Base-by-base conservation (phyloP, 1,140 invertebrate genomes). In the Phocides pigmalion region DNA sequence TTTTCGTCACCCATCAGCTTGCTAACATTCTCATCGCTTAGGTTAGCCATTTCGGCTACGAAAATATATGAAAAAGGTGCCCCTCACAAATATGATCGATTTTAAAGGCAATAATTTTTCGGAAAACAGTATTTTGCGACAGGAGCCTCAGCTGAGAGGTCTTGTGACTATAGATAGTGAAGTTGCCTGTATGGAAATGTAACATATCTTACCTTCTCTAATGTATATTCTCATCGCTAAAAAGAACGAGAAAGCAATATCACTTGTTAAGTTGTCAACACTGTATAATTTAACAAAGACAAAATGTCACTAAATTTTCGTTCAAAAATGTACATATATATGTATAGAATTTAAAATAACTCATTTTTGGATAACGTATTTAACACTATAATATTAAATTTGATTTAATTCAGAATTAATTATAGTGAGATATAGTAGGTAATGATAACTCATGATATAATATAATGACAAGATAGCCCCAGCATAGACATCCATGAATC, bases 1-100 rank as follows among this genome's bases (percentile, higher is more conserved):
- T 96, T 97, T 72, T 96, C 96, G 74, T 96, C 95, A 59, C 95
- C 95, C 70, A 96, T 94, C 39, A 96, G 94, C 80, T 96, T 94
- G 73, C 95, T 95, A 66, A 96, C 94, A 85, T 94, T 94, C 73
- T 90, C 91, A 37, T 85, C 85, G 54, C 83, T 84, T 39, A 87
- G 72, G 63, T 89, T 87, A 83, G 93, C 90, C 93, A 94, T 94
- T 92, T 88, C 93, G 92, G 81, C 86, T 83, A 85, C 51, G 63
- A 59, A 77, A 68, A 72, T 72, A 67, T 65, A 69, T 68, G 54
- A 81, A 78, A 76, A 82, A 73, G 59, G 69, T 58, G 46, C 69
- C 65, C 64, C 66, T 68, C 72, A 70, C 67, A 68, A 77, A 58
- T 64, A 47, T 74, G 68, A 76, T 67, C 72, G 65, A 81, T 74